These are phyloP conservation scores for Tragulus kanchil DNA, from an alignment of 2,113 vertebrate species.

Conservation along the genomic window DNA sequence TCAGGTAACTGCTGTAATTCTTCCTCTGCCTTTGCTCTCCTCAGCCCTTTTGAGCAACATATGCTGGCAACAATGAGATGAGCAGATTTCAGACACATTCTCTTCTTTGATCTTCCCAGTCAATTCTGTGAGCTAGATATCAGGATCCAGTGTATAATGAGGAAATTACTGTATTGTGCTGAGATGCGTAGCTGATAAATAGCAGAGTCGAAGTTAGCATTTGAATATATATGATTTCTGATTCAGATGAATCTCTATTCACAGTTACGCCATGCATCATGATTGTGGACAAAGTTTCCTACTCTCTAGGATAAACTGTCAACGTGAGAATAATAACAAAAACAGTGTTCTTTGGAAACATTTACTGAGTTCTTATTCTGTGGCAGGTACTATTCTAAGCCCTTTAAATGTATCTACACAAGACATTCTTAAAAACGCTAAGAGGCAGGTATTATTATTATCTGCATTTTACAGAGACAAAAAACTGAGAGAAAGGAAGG, in stretches of 20 bases:
- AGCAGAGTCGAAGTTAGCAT: neutral
- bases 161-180: neutral
- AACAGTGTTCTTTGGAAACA: neutral
- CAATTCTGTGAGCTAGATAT: neutral
- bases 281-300: neutral
- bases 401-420: neutral
- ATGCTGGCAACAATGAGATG: neutral
- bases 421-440: neutral
- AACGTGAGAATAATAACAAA: conserved; percentile 11
- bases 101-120: neutral
- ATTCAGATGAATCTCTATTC: neutral
- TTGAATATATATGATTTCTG: neutral
- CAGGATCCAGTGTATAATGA: neutral
- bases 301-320: neutral
- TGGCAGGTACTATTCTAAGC: neutral
- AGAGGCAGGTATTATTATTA: neutral
- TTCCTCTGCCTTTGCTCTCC: neutral
- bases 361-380: neutral
- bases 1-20: neutral
- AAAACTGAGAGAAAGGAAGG: conserved; percentile 16
- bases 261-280: neutral
- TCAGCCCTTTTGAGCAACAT: neutral
- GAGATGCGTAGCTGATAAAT: neutral
- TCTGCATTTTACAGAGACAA: conserved; percentile 9
- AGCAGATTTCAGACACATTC: neutral